Conservation (phyloP, 2,113 vertebrate genomes). For the Catagonus wagneri region DNA sequence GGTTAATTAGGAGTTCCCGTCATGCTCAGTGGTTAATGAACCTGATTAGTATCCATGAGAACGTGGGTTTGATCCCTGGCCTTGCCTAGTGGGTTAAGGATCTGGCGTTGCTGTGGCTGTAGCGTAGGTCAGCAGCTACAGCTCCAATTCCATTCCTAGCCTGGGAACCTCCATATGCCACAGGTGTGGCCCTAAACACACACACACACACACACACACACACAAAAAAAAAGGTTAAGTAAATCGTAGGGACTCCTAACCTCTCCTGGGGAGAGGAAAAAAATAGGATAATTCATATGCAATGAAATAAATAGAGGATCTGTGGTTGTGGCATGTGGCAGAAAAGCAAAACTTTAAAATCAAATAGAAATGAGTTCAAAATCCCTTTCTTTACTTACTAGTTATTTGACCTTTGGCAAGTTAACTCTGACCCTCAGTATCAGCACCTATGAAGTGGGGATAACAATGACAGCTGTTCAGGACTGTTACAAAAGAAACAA, state of each 20-base stretch:
- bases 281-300: not conserved
- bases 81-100: no score
- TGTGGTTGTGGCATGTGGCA: accelerated
- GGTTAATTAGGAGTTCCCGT: not conserved
- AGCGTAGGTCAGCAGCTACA: no score
- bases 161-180: no score
- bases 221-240: not conserved
- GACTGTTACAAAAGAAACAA: not conserved
- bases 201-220: no score
- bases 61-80: no score
- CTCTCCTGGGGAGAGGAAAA: no score
- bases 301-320: not conserved
- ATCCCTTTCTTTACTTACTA: not conserved
- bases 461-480: not conserved
- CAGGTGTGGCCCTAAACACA: no score
- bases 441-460: not conserved
- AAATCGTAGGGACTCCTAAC: not conserved
- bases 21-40: no score
- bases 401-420: not conserved
- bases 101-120: no score
- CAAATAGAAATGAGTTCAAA: not conserved
- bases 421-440: not conserved
- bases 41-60: no score
- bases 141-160: no score
- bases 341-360: not conserved